Evolutionary conservation across 1,140 invertebrate species (phyloP).

Genomic region (Gonatopus flavifemur): DNA sequence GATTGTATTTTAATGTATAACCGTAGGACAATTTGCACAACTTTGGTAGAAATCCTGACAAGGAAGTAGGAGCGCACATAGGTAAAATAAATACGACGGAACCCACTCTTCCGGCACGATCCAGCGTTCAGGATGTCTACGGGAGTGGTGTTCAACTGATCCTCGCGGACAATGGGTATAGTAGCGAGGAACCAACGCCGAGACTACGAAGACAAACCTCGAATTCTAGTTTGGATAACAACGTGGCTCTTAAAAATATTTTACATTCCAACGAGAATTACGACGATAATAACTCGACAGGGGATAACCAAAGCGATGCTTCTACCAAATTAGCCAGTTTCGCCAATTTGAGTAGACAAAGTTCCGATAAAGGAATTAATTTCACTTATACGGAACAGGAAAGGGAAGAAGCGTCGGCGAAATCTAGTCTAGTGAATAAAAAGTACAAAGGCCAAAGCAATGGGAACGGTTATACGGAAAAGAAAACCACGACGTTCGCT

Average conservation of each 20-base stretch:
- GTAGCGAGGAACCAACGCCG: slow-evolving; percentile 56
- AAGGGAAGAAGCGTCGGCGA: slow-evolving; percentile 51
- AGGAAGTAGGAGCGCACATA: slow-evolving; percentile 66
- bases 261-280: slow-evolving; percentile 62
- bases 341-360: slow-evolving; percentile 68
- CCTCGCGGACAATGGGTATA: slow-evolving; percentile 67
- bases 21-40: slow-evolving; percentile 66
- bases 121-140: slow-evolving; percentile 74
- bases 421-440: slow-evolving; percentile 46
- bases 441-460: slow-evolving; percentile 52
- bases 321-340: slow-evolving; percentile 71
- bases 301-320: no score
- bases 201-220: slow-evolving; percentile 60
- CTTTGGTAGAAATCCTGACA: slow-evolving; percentile 74
- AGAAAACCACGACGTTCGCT: slow-evolving; percentile 71
- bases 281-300: slow-evolving; percentile 58
- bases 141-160: slow-evolving; percentile 62
- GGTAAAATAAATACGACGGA: slow-evolving; percentile 59
- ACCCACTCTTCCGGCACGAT: slow-evolving; percentile 66
- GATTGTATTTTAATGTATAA: slow-evolving; percentile 5
- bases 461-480: slow-evolving; percentile 58
- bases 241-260: slow-evolving; percentile 58
- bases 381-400: slow-evolving; percentile 68
- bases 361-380: slow-evolving; percentile 64
- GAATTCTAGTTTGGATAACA: slow-evolving; percentile 54